phyloP scores from a whole-genome alignment of 2,888 invertebrate species.

The Thecophora atra region DNA sequence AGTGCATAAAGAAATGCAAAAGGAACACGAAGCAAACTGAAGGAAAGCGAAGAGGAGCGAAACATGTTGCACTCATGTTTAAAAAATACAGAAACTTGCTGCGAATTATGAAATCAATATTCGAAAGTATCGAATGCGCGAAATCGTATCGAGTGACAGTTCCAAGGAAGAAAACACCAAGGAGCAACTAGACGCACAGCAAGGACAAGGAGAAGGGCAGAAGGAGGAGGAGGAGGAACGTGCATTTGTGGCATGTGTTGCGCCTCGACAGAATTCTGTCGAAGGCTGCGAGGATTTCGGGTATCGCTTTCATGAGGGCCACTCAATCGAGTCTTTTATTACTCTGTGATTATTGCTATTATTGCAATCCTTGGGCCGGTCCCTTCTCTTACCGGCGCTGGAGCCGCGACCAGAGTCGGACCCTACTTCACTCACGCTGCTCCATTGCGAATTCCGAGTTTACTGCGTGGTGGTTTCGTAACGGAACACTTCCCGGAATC shows the following conservation, averaged over 20 bases:
- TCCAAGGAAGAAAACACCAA: neutral
- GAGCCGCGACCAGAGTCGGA: too few relatives aligned
- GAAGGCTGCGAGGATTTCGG: neutral
- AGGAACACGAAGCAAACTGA: too few relatives aligned
- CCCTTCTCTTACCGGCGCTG: too few relatives aligned
- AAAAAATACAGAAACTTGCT: conserved; percentile 10
- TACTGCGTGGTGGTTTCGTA: too few relatives aligned
- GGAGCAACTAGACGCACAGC: neutral
- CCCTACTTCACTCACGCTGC: too few relatives aligned
- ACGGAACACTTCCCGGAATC: too few relatives aligned
- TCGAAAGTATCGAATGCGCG: conserved; percentile 62
- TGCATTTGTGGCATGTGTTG: neutral
- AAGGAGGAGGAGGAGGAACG: neutral
- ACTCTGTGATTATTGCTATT: neutral
- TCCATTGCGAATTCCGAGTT: too few relatives aligned
- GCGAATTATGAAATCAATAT: conserved; percentile 37
- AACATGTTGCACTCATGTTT: neutral
- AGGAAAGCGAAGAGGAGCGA: neutral
- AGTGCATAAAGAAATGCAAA: neutral
- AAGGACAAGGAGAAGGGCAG: neutral
- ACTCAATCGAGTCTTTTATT: neutral
- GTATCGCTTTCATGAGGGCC: neutral
- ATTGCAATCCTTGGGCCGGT: too few relatives aligned
- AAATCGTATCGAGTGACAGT: conserved; percentile 60
- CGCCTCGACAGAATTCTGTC: neutral